Conservation (phyloP, 92 coral and sea anemone species). For the Plumapathes pennacea region DNA sequence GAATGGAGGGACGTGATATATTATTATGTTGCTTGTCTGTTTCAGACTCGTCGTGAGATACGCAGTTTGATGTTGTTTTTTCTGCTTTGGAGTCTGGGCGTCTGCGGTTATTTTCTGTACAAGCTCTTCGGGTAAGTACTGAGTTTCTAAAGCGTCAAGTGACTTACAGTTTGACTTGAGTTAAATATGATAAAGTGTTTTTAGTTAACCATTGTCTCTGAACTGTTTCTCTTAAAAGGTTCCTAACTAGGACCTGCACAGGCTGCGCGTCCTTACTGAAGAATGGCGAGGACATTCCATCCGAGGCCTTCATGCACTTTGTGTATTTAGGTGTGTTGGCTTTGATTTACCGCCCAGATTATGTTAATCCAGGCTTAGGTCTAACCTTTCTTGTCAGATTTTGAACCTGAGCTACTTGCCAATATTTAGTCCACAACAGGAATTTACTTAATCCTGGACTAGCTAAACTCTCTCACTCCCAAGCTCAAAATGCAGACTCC, state of each 20-base stretch:
- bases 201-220: too few relatives aligned
- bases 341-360: too few relatives aligned
- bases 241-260: constrained; percentile 51
- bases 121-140: constrained; percentile 71
- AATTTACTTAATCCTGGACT: too few relatives aligned
- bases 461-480: too few relatives aligned
- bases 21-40: constrained; percentile 43
- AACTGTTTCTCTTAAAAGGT: constrained; percentile 31
- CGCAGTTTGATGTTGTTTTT: constrained; percentile 58
- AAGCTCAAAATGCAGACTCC: too few relatives aligned
- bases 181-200: neutral
- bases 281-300: constrained; percentile 80
- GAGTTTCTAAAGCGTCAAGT: too few relatives aligned
- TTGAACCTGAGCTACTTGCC: too few relatives aligned
- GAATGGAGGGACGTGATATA: constrained; percentile 70
- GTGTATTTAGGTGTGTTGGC: constrained; percentile 61
- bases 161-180: neutral
- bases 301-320: constrained; percentile 73
- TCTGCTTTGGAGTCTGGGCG: constrained; percentile 59
- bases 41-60: constrained; percentile 72
- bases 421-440: too few relatives aligned
- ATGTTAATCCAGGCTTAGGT: too few relatives aligned
- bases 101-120: constrained; percentile 68
- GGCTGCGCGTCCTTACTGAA: constrained; percentile 71
- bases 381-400: too few relatives aligned